These are phyloP conservation scores for Pelusios castaneus DNA, from an alignment of 2,113 vertebrate genomes.

Conservation along the genomic window DNA sequence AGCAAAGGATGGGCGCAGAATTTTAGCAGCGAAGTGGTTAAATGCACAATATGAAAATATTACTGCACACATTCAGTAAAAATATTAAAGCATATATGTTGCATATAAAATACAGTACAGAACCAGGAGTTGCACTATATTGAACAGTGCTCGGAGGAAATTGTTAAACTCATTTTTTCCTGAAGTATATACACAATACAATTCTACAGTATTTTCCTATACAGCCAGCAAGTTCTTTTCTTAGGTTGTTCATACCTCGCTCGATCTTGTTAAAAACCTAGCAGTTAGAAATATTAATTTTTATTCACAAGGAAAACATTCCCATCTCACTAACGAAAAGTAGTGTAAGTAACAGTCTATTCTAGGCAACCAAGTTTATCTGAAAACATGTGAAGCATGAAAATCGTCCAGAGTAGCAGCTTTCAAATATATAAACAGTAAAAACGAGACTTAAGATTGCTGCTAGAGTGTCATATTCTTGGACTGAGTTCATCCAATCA, in stretches of 20 bases:
- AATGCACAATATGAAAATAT: conserved; percentile 82
- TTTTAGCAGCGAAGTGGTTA: conserved; percentile 93
- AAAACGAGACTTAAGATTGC: conserved; percentile 70
- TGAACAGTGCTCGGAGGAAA: conserved; percentile 87
- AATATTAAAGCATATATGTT: conserved; percentile 81
- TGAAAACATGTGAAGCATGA: conserved; percentile 67
- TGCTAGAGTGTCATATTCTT: conserved; percentile 65
- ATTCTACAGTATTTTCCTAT: conserved; percentile 82
- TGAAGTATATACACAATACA: conserved; percentile 75
- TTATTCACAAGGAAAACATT: conserved; percentile 64
- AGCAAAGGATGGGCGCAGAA: conserved; percentile 71
- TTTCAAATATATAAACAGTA: conserved; percentile 73
- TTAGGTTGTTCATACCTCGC: conserved; percentile 83
- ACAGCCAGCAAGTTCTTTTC: conserved; percentile 94
- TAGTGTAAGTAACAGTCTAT: conserved; percentile 88
- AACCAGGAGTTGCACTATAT: conserved; percentile 86
- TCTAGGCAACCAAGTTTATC: conserved; percentile 74
- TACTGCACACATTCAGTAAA: conserved; percentile 73
- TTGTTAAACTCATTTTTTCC: conserved; percentile 81
- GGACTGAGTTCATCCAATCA: conserved; percentile 71
- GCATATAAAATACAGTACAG: conserved; percentile 95
- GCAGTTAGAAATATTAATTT: conserved; percentile 66
- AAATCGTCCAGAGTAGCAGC: conserved; percentile 73
- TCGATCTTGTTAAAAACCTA: conserved; percentile 79
- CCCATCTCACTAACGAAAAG: conserved; percentile 74